Percentiles rank a stretch among this genome's conserved stretches.
phyloP scores from a whole-genome alignment of 2,113 vertebrate species.

The Clarias gariepinus region DNA sequence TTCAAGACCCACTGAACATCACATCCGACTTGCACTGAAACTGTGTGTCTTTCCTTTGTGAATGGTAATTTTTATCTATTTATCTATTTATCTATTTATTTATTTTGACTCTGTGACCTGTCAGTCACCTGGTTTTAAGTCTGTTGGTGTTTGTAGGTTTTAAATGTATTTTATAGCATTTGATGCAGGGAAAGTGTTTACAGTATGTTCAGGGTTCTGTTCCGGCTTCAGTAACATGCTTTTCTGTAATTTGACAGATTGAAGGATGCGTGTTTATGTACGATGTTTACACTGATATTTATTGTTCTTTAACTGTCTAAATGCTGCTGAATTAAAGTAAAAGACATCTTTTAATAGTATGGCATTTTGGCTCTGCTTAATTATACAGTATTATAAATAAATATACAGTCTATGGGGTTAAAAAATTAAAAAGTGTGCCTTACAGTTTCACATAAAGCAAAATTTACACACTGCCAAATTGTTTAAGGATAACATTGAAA shows the following conservation, averaged over 20 bases:
- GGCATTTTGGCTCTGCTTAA: not conserved
- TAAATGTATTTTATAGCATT: constrained; percentile 61
- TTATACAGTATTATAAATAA: not conserved
- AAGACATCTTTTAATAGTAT: constrained; percentile 57
- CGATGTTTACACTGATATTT: constrained; percentile 67
- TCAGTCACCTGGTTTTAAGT: constrained; percentile 27
- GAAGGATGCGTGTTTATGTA: constrained; percentile 62
- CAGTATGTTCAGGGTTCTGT: constrained; percentile 53
- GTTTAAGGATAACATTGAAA: not conserved
- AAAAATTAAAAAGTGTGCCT: not conserved
- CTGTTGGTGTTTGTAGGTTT: constrained; percentile 41
- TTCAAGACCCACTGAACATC: not conserved
- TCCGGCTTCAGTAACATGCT: constrained; percentile 41
- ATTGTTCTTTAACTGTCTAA: constrained; percentile 62
- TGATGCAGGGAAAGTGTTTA: constrained; percentile 47
- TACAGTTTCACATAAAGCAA: not conserved
- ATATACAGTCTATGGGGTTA: not conserved
- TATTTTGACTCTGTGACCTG: not conserved
- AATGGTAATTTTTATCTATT: not conserved
- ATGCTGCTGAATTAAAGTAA: constrained; percentile 65
- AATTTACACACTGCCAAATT: not conserved
- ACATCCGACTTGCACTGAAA: not conserved
- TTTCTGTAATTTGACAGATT: constrained; percentile 49
- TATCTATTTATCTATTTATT: constrained; percentile 15
- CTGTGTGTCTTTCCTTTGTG: not conserved